These are phyloP conservation scores for Pluvianellus socialis DNA, from an alignment of 2,113 vertebrate genomes.

Conservation along the genomic window DNA sequence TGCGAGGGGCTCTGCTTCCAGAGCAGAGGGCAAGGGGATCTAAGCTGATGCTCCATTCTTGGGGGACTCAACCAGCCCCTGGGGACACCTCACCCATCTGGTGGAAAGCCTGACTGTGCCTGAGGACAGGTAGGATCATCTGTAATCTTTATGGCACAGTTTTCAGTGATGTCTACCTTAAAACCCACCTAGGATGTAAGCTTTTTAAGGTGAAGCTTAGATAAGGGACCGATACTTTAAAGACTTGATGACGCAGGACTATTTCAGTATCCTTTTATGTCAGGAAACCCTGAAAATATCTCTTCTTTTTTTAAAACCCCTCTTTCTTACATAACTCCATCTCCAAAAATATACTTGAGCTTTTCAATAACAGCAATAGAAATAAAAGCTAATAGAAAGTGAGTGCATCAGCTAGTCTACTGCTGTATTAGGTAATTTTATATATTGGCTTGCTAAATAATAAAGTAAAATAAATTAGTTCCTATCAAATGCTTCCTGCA, in stretches of 20 bases:
- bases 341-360: background rate
- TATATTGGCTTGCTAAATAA: conserved; percentile 57
- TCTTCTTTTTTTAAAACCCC: background rate
- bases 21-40: background rate
- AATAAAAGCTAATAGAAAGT: background rate
- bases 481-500: conserved; percentile 44
- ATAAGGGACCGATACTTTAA: background rate
- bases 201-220: background rate
- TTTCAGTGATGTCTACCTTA: background rate
- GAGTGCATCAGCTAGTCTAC: conserved; percentile 19
- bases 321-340: background rate
- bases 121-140: background rate
- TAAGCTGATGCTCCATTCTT: background rate
- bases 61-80: background rate
- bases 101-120: background rate
- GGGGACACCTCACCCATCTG: background rate
- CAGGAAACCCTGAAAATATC: conserved; percentile 5
- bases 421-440: conserved; percentile 18
- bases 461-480: conserved; percentile 62
- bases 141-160: background rate
- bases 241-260: background rate
- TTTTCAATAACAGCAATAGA: background rate
- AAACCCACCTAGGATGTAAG: background rate
- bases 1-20: background rate
- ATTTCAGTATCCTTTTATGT: background rate